Percentiles rank a stretch among this genome's conserved stretches.
phyloP scores from a whole-genome alignment of 2,888 invertebrate genomes.

The Phalera bucephala region DNA sequence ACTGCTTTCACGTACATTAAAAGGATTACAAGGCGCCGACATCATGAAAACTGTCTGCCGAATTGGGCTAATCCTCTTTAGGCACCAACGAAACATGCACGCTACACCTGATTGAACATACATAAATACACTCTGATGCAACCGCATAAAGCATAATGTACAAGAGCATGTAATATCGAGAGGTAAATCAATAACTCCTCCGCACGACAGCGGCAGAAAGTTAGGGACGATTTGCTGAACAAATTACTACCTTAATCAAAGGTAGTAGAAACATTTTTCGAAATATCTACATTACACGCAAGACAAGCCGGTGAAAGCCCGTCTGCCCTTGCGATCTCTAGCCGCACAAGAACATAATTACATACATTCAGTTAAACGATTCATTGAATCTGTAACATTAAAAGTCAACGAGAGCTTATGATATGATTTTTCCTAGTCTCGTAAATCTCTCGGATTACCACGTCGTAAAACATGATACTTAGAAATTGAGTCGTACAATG shows the following conservation, averaged over 20 bases:
- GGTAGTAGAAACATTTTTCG: conserved; percentile 49
- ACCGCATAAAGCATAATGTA: conserved; percentile 44
- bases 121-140: conserved; percentile 36
- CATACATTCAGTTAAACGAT: conserved; percentile 63
- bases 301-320: conserved; percentile 73
- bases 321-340: conserved; percentile 76
- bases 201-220: conserved; percentile 57
- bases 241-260: conserved; percentile 53
- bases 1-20: conserved; percentile 44
- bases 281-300: conserved; percentile 34
- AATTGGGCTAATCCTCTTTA: conserved; percentile 57
- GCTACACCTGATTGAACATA: conserved; percentile 29
- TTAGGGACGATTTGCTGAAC: conserved; percentile 44
- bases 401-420: conserved; percentile 39
- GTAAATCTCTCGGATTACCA: conserved; percentile 20
- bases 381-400: conserved; percentile 56
- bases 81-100: conserved; percentile 27
- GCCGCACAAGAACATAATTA: conserved; percentile 68
- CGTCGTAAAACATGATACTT: conserved; percentile 13
- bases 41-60: conserved; percentile 42
- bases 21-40: conserved; percentile 46
- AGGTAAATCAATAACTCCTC: conserved; percentile 64
- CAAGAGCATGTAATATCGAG: conserved; percentile 42
- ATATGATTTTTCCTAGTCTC: conserved; percentile 29
- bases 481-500: conserved; percentile 17